These are phyloP conservation scores for Ctenochaetus hawaiiensis DNA, from an alignment of 2,797 vertebrate genomes.

Conservation along the genomic window DNA sequence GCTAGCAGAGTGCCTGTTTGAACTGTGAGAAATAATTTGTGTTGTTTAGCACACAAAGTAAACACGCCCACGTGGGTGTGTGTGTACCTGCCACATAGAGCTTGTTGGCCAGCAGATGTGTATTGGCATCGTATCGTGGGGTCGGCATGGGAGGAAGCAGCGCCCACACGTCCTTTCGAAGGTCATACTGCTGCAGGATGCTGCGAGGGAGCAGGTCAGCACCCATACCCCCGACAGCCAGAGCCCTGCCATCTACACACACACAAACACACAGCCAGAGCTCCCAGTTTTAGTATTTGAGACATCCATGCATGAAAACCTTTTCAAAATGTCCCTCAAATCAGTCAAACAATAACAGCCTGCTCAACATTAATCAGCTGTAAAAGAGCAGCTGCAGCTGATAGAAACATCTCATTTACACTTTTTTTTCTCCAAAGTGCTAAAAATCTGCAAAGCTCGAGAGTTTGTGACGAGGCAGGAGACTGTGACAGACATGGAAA, in stretches of 20 bases:
- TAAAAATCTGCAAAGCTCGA: slow-evolving; percentile 38
- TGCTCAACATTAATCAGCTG: neutral
- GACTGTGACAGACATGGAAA: slow-evolving; percentile 56
- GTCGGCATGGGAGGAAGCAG: slow-evolving; percentile 95
- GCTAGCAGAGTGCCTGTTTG: neutral
- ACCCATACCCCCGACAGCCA: slow-evolving; percentile 95
- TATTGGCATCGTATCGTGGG: slow-evolving; percentile 92
- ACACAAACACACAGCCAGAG: slow-evolving; percentile 18
- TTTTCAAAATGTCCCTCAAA: neutral
- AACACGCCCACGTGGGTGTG: neutral
- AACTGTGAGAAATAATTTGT: neutral
- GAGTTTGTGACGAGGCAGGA: slow-evolving; percentile 39
- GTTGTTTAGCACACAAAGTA: neutral
- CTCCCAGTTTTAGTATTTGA: neutral
- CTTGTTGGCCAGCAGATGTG: slow-evolving; percentile 91
- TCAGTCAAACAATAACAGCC: slow-evolving; percentile 8
- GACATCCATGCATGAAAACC: slow-evolving; percentile 2
- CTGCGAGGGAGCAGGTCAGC: slow-evolving; percentile 92
- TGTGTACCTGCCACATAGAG: slow-evolving; percentile 94
- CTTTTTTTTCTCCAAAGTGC: slow-evolving; percentile 36
- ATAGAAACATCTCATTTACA: slow-evolving; percentile 27
- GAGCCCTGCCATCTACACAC: slow-evolving; percentile 90
- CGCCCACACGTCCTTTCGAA: slow-evolving; percentile 96
- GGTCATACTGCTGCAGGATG: slow-evolving; percentile 95
- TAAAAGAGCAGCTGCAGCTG: slow-evolving; percentile 10